phyloP scores from a whole-genome alignment of 1,140 invertebrate species.

The Myzus persicae region DNA sequence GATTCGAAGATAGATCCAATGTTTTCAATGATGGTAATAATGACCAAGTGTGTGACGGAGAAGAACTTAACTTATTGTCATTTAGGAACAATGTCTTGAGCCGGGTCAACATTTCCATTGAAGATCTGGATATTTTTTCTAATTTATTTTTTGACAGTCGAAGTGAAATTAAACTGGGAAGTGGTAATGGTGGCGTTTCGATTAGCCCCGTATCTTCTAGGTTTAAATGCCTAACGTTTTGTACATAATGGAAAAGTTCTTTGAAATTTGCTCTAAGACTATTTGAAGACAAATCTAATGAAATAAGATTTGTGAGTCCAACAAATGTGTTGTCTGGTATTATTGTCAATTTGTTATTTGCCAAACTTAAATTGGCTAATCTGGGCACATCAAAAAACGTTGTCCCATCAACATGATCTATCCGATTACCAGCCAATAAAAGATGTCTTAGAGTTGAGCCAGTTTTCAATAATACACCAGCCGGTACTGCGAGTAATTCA shows the following conservation, averaged over 20 bases:
- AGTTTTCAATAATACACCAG: slow-evolving; percentile 75
- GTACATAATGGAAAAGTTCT: slow-evolving; percentile 87
- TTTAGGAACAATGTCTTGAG: slow-evolving; percentile 74
- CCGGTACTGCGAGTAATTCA: slow-evolving; percentile 78
- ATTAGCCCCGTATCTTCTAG: slow-evolving; percentile 78
- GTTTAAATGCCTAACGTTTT: slow-evolving; percentile 78
- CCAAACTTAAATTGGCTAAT: slow-evolving; percentile 79
- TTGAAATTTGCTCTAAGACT: slow-evolving; percentile 85
- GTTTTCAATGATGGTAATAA: slow-evolving; percentile 70
- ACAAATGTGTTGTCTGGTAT: slow-evolving; percentile 89
- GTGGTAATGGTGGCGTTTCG: slow-evolving; percentile 75
- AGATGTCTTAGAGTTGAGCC: slow-evolving; percentile 79
- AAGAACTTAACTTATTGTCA: slow-evolving; percentile 72
- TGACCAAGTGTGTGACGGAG: slow-evolving; percentile 72
- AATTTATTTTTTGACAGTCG: slow-evolving; percentile 81
- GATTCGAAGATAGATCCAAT: slow-evolving; percentile 73
- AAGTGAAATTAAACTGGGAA: slow-evolving; percentile 76
- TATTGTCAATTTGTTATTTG: slow-evolving; percentile 82
- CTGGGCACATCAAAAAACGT: slow-evolving; percentile 84
- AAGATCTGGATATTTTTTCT: slow-evolving; percentile 69
- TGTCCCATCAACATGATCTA: slow-evolving; percentile 87
- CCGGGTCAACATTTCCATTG: slow-evolving; percentile 71
- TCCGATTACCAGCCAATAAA: slow-evolving; percentile 79
- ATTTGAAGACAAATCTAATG: slow-evolving; percentile 82
- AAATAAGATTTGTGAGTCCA: slow-evolving; percentile 78